Evolutionary conservation across 2,797 vertebrate genomes (phyloP).

Genomic region (Eulemur mongoz): DNA sequence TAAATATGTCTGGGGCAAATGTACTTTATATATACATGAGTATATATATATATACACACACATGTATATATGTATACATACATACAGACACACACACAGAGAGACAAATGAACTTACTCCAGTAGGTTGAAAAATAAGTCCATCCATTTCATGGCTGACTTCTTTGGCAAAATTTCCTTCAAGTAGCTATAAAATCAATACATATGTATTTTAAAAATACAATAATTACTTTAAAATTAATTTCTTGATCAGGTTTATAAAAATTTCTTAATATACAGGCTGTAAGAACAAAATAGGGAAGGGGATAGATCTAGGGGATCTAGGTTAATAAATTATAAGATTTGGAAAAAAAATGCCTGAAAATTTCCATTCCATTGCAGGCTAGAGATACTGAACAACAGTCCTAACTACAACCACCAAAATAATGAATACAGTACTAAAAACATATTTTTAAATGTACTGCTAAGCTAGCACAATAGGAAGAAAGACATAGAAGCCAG

Average conservation of each 20-base stretch:
- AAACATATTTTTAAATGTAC: conserved; percentile 29
- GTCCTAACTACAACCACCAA: background rate
- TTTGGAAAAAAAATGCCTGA: background rate
- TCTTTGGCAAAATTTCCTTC: conserved; percentile 98
- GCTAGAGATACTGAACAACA: background rate
- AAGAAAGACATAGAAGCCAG: background rate
- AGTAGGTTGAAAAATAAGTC: conserved; percentile 97
- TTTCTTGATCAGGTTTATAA: conserved; percentile 42
- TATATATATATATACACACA: background rate
- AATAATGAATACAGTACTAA: conserved; percentile 6
- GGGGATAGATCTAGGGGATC: background rate
- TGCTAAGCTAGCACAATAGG: conserved; percentile 10
- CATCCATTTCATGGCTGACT: conserved; percentile 99
- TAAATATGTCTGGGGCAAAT: background rate
- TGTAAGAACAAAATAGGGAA: conserved; percentile 5
- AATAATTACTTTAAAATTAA: conserved; percentile 63
- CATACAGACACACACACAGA: background rate
- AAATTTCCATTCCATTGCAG: background rate
- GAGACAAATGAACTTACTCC: conserved; percentile 90
- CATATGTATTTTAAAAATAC: conserved; percentile 43
- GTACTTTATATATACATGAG: background rate
- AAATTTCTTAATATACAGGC: background rate
- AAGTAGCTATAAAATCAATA: conserved; percentile 90
- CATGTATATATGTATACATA: background rate
- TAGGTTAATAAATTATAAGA: background rate